Conservation (phyloP, 2,888 invertebrate species). For the Neria commutata region DNA sequence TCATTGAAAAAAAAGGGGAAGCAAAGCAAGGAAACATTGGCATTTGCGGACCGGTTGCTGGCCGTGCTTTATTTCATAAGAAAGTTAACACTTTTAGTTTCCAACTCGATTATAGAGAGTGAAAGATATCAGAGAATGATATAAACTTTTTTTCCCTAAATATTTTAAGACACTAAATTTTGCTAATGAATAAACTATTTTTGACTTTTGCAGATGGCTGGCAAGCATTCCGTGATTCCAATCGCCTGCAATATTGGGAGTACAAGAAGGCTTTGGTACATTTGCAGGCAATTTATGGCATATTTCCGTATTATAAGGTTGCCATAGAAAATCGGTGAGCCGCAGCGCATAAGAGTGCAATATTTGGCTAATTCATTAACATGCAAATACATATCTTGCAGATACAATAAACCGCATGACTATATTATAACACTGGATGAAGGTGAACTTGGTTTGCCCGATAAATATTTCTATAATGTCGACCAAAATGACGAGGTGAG, state of each 20-base stretch:
- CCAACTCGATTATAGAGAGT: too few species aligned
- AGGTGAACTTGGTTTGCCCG: slow-evolving; percentile 58
- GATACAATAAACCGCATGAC: slow-evolving; percentile 55
- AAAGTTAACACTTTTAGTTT: too few species aligned
- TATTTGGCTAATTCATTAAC: background rate
- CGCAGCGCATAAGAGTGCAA: background rate
- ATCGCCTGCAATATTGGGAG: slow-evolving; percentile 54
- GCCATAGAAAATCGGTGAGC: slow-evolving; percentile 55
- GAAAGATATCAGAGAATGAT: too few species aligned
- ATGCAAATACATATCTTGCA: slow-evolving; percentile 16
- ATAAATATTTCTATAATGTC: slow-evolving; percentile 57
- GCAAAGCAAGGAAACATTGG: too few species aligned
- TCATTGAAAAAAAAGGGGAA: too few species aligned
- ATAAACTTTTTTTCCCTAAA: too few species aligned
- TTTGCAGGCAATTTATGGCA: slow-evolving; percentile 54
- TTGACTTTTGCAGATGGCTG: slow-evolving; percentile 58
- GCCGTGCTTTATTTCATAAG: too few species aligned
- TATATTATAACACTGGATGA: slow-evolving; percentile 58
- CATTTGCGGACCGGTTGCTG: too few species aligned
- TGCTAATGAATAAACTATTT: too few species aligned
- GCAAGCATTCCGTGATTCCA: slow-evolving; percentile 52
- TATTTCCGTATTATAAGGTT: slow-evolving; percentile 58
- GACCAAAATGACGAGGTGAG: slow-evolving; percentile 55
- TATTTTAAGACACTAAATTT: too few species aligned
- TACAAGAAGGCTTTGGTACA: slow-evolving; percentile 52